phyloP scores from a whole-genome alignment of 2,888 invertebrate genomes.

The Heliconius charithonia region DNA sequence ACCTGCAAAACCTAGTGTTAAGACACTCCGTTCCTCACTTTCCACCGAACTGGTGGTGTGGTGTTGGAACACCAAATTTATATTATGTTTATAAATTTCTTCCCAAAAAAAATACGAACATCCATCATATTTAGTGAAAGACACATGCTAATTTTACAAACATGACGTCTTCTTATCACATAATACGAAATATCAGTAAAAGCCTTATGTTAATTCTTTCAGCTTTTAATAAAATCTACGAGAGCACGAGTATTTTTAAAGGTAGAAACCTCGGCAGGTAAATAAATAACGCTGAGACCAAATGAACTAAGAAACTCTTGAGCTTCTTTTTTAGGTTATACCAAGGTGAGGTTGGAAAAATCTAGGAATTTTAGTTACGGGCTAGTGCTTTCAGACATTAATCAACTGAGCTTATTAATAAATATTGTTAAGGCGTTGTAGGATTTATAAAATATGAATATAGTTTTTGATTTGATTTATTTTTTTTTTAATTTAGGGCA shows the following conservation, averaged over 20 bases:
- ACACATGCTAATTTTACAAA: background rate
- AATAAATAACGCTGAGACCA: slow-evolving; percentile 35
- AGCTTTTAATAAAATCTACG: slow-evolving; percentile 8
- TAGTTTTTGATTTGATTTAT: background rate
- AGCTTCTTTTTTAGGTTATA: slow-evolving; percentile 29
- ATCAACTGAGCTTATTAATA: slow-evolving; percentile 23
- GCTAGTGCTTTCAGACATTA: slow-evolving; percentile 9
- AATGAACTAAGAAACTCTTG: slow-evolving; percentile 36
- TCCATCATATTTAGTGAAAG: background rate
- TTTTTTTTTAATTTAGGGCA: background rate
- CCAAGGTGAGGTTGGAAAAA: slow-evolving; percentile 27
- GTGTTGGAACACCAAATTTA: background rate
- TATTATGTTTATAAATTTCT: background rate
- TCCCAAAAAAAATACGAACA: background rate
- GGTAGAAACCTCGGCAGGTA: slow-evolving; percentile 27
- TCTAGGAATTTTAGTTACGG: slow-evolving; percentile 17
- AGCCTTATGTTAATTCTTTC: slow-evolving; percentile 1
- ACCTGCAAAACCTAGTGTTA: background rate
- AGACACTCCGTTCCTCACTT: background rate
- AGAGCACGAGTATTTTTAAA: slow-evolving; percentile 15
- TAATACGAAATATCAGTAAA: background rate
- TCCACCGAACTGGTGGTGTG: no score
- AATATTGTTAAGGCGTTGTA: slow-evolving; percentile 9
- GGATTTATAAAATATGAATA: slow-evolving; percentile 15
- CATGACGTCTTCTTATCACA: background rate